Conservation (phyloP, 2,888 invertebrate genomes). For the Meliscaeva auricollis region DNA sequence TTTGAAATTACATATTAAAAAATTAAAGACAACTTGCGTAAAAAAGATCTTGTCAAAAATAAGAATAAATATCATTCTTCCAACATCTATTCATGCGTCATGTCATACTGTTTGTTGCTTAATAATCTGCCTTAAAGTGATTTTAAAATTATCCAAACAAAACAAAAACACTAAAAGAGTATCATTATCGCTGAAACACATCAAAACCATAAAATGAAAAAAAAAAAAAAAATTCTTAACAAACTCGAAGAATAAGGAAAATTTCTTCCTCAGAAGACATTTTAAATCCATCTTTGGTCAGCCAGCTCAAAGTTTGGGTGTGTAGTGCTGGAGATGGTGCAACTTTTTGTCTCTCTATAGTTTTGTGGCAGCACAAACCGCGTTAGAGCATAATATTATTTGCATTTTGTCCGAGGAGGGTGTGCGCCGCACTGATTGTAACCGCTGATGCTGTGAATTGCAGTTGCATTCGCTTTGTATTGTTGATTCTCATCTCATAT, state of each 20-base stretch:
- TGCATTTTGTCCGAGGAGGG: constrained; percentile 23
- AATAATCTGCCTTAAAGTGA: not conserved
- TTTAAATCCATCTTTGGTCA: constrained; percentile 65
- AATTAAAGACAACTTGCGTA: too few relatives aligned
- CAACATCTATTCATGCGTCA: too few relatives aligned
- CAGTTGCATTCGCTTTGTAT: constrained; percentile 3
- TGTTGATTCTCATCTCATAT: not conserved
- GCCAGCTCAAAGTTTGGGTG: constrained; percentile 17
- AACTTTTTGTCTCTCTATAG: constrained; percentile 6
- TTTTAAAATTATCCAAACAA: not conserved
- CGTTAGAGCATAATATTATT: constrained; percentile 40
- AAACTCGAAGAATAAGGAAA: not conserved
- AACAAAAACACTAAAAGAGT: not conserved
- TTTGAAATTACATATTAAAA: too few relatives aligned
- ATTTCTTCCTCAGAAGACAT: constrained; percentile 26
- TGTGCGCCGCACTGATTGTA: constrained; percentile 19
- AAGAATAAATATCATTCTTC: too few relatives aligned
- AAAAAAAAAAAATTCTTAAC: not conserved
- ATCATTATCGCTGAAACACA: constrained; percentile 15
- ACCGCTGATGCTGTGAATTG: constrained; percentile 35
- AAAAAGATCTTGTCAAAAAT: too few relatives aligned
- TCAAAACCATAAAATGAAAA: not conserved
- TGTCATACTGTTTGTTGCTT: too few relatives aligned
- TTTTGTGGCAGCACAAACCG: constrained; percentile 20
- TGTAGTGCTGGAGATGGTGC: not conserved